Base-by-base conservation (phyloP, 2,113 vertebrate genomes). In the Gobius niger region DNA sequence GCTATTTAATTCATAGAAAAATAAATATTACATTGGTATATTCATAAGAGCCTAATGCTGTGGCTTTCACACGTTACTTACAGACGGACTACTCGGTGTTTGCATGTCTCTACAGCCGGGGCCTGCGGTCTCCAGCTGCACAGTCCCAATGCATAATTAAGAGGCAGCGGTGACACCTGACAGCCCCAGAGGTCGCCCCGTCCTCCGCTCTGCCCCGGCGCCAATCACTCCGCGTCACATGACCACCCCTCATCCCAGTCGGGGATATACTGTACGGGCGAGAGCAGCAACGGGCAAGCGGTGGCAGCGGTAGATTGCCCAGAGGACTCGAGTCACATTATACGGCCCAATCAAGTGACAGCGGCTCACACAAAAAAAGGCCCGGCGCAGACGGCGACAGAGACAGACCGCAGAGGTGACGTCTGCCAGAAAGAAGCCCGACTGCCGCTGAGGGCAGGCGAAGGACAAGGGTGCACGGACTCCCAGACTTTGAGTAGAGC, bases 91-190 rank as follows among this genome's bases (percentile, higher is more conserved):
- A 63, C 50, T 50, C 8, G 4, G 19, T 72, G 75, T 84, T 57
- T 60, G 82, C 84, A 87, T 76, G 76, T 81, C 9, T 41, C 24
- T 59, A 34, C 6, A 79, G 72, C 85, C 81, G 76, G 44, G 73
- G 74, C 86, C 7, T 57, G 77, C 67, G 63, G 79, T 68, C 76
- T 94, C 85, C 70, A 89, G 85, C 74, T 60, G 75, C 77, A 78
- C 61, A 66, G 64, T 79, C 83, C 78, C 70, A 80, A 88, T 88
- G 83, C 91, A 91, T 93, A 91, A 92, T 91, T 91, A 93, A 89
- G 92, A 73, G 66, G 77, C 76, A 75, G 69, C 83, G 86, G 91
- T 85, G 89, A 85, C 89, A 86, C 78, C 83, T 87, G 84, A 74
- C 72, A 79, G 76, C 76, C 62, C 57, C 72, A 74, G 84, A 90